phyloP scores from a whole-genome alignment of 2,113 vertebrate genomes.

The Caranx melampygus region DNA sequence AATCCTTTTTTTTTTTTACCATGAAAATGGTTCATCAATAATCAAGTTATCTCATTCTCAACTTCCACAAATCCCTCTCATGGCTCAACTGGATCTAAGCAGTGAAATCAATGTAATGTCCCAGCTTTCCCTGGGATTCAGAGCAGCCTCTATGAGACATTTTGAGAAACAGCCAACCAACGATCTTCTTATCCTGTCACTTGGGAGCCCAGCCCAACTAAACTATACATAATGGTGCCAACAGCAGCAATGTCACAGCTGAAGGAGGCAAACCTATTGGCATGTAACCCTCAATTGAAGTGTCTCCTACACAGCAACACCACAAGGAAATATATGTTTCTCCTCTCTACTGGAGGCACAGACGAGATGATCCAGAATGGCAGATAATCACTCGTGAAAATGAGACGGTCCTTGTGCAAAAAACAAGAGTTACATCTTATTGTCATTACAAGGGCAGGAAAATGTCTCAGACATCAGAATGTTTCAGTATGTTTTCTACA shows the following conservation, averaged over 20 bases:
- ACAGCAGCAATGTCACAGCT: slow-evolving; percentile 7
- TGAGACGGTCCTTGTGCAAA: no score
- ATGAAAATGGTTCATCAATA: neutral
- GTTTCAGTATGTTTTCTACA: no score
- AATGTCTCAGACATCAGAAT: no score
- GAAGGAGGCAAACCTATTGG: slow-evolving; percentile 16
- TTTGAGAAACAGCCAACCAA: slow-evolving; percentile 43
- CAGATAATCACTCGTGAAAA: neutral
- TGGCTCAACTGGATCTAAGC: slow-evolving; percentile 56
- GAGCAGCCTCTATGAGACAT: slow-evolving; percentile 42
- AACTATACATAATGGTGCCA: slow-evolving; percentile 18
- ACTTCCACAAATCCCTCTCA: slow-evolving; percentile 37
- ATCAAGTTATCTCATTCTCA: neutral
- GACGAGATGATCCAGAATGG: slow-evolving; percentile 23
- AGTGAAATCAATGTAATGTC: slow-evolving; percentile 60
- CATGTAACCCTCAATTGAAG: slow-evolving; percentile 13
- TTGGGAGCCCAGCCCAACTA: slow-evolving; percentile 19
- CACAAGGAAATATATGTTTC: slow-evolving; percentile 18
- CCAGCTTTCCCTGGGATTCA: slow-evolving; percentile 39
- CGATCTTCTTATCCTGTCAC: slow-evolving; percentile 41
- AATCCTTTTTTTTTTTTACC: neutral
- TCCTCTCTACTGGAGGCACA: slow-evolving; percentile 23
- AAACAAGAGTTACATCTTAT: neutral
- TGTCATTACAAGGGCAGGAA: neutral
- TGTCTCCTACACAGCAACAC: slow-evolving; percentile 11